Conservation (phyloP, 2,113 vertebrate species). For the Zosterops pallidus region DNA sequence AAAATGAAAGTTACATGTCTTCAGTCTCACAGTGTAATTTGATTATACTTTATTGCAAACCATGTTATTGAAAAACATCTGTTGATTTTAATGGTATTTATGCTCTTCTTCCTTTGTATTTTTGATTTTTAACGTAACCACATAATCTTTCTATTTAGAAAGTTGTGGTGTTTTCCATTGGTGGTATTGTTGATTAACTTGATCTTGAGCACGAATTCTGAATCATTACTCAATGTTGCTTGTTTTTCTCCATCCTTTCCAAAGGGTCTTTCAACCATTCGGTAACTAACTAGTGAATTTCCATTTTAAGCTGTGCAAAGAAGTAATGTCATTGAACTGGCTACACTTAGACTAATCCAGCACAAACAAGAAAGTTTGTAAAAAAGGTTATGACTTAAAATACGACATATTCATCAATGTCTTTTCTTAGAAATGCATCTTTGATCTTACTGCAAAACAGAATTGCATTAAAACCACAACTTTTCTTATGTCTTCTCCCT, state of each 20-base stretch:
- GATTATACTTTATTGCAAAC: neutral
- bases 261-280: neutral
- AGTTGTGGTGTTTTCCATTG: neutral
- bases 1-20: neutral
- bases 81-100: neutral
- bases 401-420: neutral
- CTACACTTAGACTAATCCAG: neutral
- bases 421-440: neutral
- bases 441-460: neutral
- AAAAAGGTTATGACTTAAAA: neutral
- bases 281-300: neutral
- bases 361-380: neutral
- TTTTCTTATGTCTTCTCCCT: conserved; percentile 72
- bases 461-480: conserved; percentile 61
- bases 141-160: neutral
- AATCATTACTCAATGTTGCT: neutral
- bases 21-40: neutral
- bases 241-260: neutral
- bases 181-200: neutral
- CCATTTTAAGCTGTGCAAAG: neutral
- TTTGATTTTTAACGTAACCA: neutral
- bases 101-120: neutral
- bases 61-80: neutral
- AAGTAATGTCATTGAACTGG: neutral
- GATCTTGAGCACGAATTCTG: neutral